phyloP scores from a whole-genome alignment of 2,797 vertebrate genomes.

The Myotis myotis region DNA sequence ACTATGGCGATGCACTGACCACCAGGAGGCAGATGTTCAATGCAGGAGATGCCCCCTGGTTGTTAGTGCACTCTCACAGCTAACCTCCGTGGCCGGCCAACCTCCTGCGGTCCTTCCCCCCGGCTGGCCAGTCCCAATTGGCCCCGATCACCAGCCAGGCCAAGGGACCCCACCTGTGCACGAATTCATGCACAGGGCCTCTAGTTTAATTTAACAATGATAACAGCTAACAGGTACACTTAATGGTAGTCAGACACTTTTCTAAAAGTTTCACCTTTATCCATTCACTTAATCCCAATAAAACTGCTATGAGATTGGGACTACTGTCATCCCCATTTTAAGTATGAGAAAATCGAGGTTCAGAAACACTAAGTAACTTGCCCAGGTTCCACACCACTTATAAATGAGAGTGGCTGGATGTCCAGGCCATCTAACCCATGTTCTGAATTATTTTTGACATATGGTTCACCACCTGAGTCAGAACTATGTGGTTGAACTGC shows the following conservation, averaged over 20 bases:
- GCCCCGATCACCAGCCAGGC: too few relatives aligned
- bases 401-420: background rate
- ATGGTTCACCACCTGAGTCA: rapidly evolving
- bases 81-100: too few relatives aligned
- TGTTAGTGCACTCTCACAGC: too few relatives aligned
- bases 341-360: background rate
- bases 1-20: too few relatives aligned
- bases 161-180: too few relatives aligned
- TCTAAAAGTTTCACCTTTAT: background rate
- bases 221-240: background rate
- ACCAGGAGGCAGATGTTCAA: too few relatives aligned
- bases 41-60: too few relatives aligned
- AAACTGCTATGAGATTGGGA: background rate
- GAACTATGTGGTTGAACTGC: background rate
- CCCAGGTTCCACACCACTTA: rapidly evolving
- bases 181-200: too few relatives aligned
- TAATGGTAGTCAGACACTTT: background rate
- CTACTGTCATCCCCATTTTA: background rate
- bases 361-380: background rate
- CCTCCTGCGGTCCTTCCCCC: rapidly evolving
- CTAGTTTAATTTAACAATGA: background rate
- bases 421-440: background rate
- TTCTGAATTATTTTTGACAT: background rate
- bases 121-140: too few relatives aligned
- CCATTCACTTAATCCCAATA: background rate